Conservation (phyloP, 2,797 vertebrate genomes). For the Alfaro cultratus region DNA sequence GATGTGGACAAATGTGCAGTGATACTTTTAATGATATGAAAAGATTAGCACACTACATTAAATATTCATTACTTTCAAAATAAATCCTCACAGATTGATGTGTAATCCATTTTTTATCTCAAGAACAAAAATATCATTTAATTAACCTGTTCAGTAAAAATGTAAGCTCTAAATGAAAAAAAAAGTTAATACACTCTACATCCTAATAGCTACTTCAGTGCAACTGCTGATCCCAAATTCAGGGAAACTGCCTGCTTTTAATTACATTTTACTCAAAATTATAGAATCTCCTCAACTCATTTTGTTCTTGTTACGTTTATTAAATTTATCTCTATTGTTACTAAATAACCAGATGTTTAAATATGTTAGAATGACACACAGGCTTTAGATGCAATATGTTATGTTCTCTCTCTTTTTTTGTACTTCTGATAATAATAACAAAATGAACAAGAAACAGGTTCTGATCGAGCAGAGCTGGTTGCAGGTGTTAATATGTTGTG, state of each 20-base stretch:
- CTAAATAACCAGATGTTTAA: neutral
- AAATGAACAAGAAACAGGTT: neutral
- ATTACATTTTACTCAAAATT: neutral
- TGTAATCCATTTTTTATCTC: neutral
- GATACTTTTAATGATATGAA: neutral
- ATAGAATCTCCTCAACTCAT: neutral
- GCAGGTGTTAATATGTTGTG: slow-evolving; percentile 3
- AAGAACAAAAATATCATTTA: neutral
- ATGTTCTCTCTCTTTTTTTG: neutral
- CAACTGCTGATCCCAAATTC: neutral
- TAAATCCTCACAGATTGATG: neutral
- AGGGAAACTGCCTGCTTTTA: neutral
- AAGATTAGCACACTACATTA: neutral
- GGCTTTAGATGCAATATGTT: neutral
- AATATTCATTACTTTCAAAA: neutral
- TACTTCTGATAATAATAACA: neutral
- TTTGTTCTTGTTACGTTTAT: neutral
- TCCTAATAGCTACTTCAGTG: neutral
- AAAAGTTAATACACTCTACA: too few relatives aligned
- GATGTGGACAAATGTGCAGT: neutral
- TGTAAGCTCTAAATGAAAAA: too few relatives aligned
- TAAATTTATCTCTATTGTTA: neutral
- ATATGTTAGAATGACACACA: neutral
- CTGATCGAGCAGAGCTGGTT: neutral
- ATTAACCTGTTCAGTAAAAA: too few relatives aligned